A percentile compares a stretch with the other conserved stretches of the same genome.
These are phyloP conservation scores for Xylota sylvarum DNA, from an alignment of 2,888 invertebrate species.

Conservation along the genomic window DNA sequence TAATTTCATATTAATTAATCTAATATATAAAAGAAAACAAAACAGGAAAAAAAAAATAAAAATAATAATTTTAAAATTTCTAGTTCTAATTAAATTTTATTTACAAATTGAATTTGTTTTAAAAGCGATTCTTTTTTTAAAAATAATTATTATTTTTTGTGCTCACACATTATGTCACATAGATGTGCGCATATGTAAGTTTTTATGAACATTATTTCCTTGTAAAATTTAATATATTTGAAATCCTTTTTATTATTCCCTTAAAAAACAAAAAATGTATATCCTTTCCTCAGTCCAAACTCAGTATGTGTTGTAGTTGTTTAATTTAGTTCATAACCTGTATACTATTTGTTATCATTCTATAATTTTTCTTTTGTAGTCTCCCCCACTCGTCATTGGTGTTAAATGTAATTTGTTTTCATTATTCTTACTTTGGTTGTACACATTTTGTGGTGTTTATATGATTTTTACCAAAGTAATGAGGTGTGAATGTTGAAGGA, in stretches of 20 bases:
- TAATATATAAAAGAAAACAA: background rate
- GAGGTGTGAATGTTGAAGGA: background rate
- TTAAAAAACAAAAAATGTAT: background rate
- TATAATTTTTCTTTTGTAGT: conserved; percentile 45
- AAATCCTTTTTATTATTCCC: conserved; percentile 33
- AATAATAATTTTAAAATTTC: conserved; percentile 1
- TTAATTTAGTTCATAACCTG: conserved; percentile 22
- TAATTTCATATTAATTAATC: background rate
- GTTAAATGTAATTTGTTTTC: conserved; percentile 25
- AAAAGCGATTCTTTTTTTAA: conserved; percentile 48
- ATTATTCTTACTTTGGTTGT: conserved; percentile 1
- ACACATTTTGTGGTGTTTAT: conserved; percentile 1
- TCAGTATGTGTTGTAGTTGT: conserved; percentile 53
- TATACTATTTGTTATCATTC: conserved; percentile 22
- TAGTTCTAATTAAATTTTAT: conserved; percentile 25
- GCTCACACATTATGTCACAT: conserved; percentile 77
- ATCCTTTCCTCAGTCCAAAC: conserved; percentile 4
- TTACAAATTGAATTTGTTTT: conserved; percentile 45
- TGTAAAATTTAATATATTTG: conserved; percentile 44
- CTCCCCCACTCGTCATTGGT: conserved; percentile 18
- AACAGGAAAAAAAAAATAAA: conserved; percentile 1
- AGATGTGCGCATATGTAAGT: conserved; percentile 78
- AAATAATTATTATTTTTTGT: conserved; percentile 66
- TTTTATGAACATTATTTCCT: conserved; percentile 62
- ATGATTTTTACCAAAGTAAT: background rate